Evolutionary conservation across 2,113 vertebrate genomes (phyloP).

Genomic region (Opisthocomus hoazin): DNA sequence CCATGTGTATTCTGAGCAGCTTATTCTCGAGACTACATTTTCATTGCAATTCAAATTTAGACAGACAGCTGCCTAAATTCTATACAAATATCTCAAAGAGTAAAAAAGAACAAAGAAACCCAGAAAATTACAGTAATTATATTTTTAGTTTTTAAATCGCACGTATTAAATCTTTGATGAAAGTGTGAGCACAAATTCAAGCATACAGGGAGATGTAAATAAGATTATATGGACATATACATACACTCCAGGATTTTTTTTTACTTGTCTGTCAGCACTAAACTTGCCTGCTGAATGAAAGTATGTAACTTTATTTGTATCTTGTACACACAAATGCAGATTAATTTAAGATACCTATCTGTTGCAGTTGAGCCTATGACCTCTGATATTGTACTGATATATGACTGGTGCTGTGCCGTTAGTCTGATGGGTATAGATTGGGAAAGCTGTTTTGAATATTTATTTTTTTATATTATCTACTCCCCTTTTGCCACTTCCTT

Average conservation of each 20-base stretch:
- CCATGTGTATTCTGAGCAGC: not conserved
- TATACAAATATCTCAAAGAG: not conserved
- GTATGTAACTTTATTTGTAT: not conserved
- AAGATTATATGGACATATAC: not conserved
- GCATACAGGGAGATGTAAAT: not conserved
- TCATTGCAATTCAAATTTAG: not conserved
- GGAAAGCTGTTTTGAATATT: not conserved
- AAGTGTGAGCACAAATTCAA: not conserved
- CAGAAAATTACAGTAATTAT: not conserved
- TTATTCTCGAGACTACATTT: not conserved
- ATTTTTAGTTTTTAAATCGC: not conserved
- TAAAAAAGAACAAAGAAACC: not conserved
- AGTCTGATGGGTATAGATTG: not conserved
- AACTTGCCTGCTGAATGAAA: not conserved
- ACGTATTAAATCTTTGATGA: not conserved
- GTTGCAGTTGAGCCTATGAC: not conserved
- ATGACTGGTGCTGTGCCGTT: not conserved
- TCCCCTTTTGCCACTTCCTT: not conserved
- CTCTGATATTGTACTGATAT: not conserved
- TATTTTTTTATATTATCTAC: not conserved
- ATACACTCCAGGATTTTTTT: not conserved
- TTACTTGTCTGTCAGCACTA: not conserved
- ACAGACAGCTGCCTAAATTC: not conserved
- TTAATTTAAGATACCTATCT: not conserved
- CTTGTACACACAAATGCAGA: not conserved